Conservation (phyloP, 2,113 vertebrate genomes). For the Cinclus mexicanus region DNA sequence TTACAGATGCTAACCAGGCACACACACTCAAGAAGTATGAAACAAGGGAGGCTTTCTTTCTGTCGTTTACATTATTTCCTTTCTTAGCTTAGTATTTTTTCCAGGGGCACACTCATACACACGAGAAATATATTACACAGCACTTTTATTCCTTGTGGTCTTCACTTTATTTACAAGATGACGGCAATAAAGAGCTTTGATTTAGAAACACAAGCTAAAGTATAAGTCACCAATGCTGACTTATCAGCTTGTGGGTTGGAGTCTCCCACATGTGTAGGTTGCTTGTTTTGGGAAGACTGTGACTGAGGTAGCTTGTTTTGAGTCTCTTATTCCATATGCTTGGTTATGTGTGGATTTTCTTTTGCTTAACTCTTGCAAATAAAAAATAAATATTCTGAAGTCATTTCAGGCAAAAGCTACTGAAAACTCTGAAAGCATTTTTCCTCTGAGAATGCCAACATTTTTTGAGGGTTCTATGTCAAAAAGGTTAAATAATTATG, state of each 20-base stretch:
- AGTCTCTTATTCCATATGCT: not conserved
- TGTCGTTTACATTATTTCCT: constrained; percentile 17
- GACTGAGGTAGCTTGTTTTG: not conserved
- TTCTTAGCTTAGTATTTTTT: constrained; percentile 46
- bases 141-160: not conserved
- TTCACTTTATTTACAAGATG: not conserved
- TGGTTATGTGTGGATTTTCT: not conserved
- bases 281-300: not conserved
- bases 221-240: constrained; percentile 21
- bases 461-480: not conserved
- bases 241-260: not conserved
- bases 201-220: constrained; percentile 44
- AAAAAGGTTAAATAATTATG: not conserved
- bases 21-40: not conserved
- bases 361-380: not conserved
- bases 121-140: not conserved
- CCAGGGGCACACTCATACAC: not conserved
- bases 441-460: not conserved
- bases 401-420: not conserved
- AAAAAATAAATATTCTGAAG: not conserved
- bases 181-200: constrained; percentile 7
- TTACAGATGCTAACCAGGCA: constrained; percentile 45
- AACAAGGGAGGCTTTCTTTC: constrained; percentile 51
- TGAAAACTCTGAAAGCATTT: not conserved
- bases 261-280: not conserved